phyloP scores from a whole-genome alignment of 2,888 invertebrate species.

The Ypsolopha scabrella region DNA sequence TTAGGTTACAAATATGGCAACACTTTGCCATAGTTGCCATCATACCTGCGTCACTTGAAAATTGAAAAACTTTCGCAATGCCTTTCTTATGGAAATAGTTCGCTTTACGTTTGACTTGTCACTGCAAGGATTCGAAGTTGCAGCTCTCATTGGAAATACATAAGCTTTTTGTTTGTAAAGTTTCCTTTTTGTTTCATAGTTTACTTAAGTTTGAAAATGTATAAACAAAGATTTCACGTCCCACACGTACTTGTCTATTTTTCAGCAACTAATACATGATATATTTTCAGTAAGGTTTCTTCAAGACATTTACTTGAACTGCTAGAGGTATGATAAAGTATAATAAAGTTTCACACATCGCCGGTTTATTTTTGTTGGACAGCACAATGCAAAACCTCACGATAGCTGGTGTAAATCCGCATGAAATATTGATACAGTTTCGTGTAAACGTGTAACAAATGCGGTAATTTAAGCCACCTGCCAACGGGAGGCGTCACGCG shows the following conservation, averaged over 20 bases:
- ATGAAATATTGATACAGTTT: slow-evolving; percentile 71
- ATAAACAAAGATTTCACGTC: too few relatives aligned
- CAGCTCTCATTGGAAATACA: slow-evolving; percentile 42
- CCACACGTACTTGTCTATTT: too few relatives aligned
- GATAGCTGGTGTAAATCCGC: slow-evolving; percentile 64
- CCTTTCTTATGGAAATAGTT: slow-evolving; percentile 68
- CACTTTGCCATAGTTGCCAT: slow-evolving; percentile 18
- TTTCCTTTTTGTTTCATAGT: too few relatives aligned
- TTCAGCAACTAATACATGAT: too few relatives aligned
- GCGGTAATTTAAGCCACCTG: slow-evolving; percentile 69
- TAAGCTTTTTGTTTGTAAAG: not conserved
- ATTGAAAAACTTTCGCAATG: slow-evolving; percentile 69
- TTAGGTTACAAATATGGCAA: too few relatives aligned
- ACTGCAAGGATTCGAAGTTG: slow-evolving; percentile 57
- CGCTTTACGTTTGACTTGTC: slow-evolving; percentile 64
- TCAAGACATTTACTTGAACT: too few relatives aligned
- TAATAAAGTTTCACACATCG: slow-evolving; percentile 1
- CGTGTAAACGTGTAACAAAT: slow-evolving; percentile 71
- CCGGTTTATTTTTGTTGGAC: slow-evolving; percentile 37
- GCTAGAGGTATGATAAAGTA: too few relatives aligned
- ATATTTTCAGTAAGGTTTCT: too few relatives aligned
- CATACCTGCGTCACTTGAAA: slow-evolving; percentile 69
- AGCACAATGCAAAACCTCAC: slow-evolving; percentile 55
- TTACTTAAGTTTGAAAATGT: too few relatives aligned
- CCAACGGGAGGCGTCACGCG: slow-evolving; percentile 25